Evolutionary conservation across 1,140 invertebrate species (phyloP).

Genomic region (Copidosoma floridanum): DNA sequence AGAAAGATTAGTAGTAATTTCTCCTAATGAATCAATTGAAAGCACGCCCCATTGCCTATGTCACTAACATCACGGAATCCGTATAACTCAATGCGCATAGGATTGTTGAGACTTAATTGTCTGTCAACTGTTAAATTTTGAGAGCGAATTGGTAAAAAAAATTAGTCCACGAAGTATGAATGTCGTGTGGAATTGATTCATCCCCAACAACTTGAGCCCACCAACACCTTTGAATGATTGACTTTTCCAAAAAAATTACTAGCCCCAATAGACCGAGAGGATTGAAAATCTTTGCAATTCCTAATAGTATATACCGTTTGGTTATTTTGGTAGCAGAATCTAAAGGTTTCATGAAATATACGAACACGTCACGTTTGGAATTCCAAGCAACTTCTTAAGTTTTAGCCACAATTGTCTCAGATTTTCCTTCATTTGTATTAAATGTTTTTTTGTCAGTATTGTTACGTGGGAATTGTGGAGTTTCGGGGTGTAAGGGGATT

Average conservation of each 20-base stretch:
- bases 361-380: conserved; percentile 27
- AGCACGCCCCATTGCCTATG: conserved; percentile 39
- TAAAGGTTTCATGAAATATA: neutral
- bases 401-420: conserved; percentile 17
- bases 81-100: conserved; percentile 29
- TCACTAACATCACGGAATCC: conserved; percentile 47
- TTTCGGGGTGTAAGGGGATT: too few relatives aligned
- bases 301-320: conserved; percentile 17
- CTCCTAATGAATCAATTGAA: too few relatives aligned
- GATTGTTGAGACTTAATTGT: neutral
- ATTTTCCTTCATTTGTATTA: neutral
- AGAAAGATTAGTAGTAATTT: too few relatives aligned
- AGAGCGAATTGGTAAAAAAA: conserved; percentile 17
- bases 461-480: too few relatives aligned
- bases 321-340: conserved; percentile 31
- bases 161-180: conserved; percentile 28
- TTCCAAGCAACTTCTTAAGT: conserved; percentile 39
- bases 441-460: conserved; percentile 32
- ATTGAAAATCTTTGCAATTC: neutral
- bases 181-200: conserved; percentile 22
- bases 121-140: neutral
- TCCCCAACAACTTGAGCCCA: conserved; percentile 34
- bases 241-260: conserved; percentile 36
- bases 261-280: neutral
- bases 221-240: conserved; percentile 39